These are phyloP conservation scores for Lanius collurio DNA, from an alignment of 2,113 vertebrate genomes.

Conservation along the genomic window DNA sequence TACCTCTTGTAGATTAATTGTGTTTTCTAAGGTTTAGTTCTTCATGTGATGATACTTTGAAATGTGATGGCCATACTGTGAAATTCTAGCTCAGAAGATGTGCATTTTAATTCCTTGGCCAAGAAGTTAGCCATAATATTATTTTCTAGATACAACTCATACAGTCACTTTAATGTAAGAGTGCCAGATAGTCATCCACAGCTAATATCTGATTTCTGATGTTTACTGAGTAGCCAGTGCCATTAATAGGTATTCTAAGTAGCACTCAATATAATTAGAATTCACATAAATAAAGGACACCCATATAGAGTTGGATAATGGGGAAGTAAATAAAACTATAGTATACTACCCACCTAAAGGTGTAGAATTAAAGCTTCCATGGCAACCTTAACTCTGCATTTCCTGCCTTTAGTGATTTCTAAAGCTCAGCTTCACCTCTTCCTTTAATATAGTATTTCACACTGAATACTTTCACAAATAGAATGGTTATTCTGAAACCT, in stretches of 20 bases:
- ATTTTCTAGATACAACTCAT: not conserved
- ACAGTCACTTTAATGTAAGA: not conserved
- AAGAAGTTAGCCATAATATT: not conserved
- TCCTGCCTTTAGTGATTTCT: conserved; percentile 15
- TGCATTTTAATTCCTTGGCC: not conserved
- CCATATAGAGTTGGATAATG: not conserved
- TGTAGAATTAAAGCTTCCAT: conserved; percentile 35
- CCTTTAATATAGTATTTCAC: conserved; percentile 13
- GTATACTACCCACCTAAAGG: not conserved
- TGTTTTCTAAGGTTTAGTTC: not conserved
- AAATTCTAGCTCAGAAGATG: not conserved
- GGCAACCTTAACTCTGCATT: conserved; percentile 32
- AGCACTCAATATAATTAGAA: not conserved
- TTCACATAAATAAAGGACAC: not conserved
- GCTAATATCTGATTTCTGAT: not conserved
- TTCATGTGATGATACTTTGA: not conserved
- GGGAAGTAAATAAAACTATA: conserved; percentile 19
- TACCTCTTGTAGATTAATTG: not conserved
- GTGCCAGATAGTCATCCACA: not conserved
- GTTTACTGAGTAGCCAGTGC: not conserved
- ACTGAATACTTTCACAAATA: not conserved
- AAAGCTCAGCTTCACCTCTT: not conserved
- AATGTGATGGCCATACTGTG: not conserved
- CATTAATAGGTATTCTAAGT: not conserved
- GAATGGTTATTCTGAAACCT: conserved; percentile 27